A percentile compares a stretch with the other conserved stretches of the same genome.
phyloP scores from a whole-genome alignment of 2,113 vertebrate species.

The Gallinago jamesoni region DNA sequence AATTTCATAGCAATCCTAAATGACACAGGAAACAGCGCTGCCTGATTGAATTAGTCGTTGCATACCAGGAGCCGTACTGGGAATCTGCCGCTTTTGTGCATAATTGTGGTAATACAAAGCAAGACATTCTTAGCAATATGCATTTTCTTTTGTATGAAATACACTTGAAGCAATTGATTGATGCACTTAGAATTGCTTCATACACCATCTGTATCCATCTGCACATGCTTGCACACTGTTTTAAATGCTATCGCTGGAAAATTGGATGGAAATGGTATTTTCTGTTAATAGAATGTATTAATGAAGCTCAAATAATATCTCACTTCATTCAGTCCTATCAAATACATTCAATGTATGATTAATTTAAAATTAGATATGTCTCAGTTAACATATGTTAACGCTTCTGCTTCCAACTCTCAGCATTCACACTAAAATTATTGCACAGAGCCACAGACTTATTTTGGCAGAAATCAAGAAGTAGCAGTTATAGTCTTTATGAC shows the following conservation, averaged over 20 bases:
- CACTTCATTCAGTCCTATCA: neutral
- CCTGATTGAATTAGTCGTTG: neutral
- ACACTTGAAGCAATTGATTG: neutral
- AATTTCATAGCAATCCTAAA: neutral
- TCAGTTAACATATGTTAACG: neutral
- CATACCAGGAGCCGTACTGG: neutral
- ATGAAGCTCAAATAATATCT: neutral
- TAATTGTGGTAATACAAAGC: neutral
- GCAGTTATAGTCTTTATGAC: neutral
- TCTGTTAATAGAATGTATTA: neutral
- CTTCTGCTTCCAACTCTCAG: neutral
- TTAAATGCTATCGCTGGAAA: neutral
- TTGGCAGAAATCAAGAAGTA: neutral
- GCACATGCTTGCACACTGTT: neutral
- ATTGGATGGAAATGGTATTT: neutral
- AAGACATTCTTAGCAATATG: neutral
- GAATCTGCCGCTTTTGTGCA: neutral
- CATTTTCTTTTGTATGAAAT: neutral
- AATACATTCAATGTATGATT: neutral
- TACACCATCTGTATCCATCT: conserved; percentile 14
- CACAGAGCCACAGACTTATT: neutral
- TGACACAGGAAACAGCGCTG: neutral
- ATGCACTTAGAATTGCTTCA: neutral
- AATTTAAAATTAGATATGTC: neutral
- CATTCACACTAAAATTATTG: neutral